Conservation (phyloP, 1,140 invertebrate genomes). For the Diploscapter pachys region DNA sequence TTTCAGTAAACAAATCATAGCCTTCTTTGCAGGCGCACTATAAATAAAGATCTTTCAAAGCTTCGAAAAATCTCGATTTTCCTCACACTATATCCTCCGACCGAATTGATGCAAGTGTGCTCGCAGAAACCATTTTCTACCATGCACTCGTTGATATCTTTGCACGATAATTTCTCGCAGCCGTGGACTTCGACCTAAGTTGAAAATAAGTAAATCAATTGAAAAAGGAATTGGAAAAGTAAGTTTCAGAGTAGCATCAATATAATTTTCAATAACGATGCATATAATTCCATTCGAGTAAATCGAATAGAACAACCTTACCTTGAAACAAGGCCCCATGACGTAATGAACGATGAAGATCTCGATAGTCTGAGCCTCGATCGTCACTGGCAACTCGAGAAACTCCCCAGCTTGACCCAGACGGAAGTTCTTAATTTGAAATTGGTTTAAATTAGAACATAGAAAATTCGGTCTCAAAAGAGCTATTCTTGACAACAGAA, state of each 20-base stretch:
- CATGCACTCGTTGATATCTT: conserved; percentile 79
- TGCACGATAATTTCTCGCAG: conserved; percentile 26
- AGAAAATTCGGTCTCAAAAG: no score
- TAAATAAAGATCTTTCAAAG: not conserved
- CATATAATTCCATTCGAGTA: no score
- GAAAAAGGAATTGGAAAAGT: no score
- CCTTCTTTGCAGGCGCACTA: conserved; percentile 66
- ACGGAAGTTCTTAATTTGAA: no score
- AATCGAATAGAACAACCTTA: conserved; percentile 17
- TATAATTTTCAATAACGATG: no score
- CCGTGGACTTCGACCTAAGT: conserved; percentile 16
- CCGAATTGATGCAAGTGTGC: conserved; percentile 63
- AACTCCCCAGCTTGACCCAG: conserved; percentile 68
- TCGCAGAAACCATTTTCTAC: conserved; percentile 86
- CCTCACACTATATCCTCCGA: conserved; percentile 70
- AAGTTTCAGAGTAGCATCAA: conserved; percentile 3
- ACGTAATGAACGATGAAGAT: conserved; percentile 90
- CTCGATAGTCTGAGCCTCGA: conserved; percentile 80
- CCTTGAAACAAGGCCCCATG: conserved; percentile 74
- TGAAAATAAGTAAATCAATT: conserved; percentile 5
- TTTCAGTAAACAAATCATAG: conserved; percentile 80
- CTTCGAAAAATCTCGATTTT: not conserved
- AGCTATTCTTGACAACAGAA: no score
- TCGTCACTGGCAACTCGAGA: conserved; percentile 80
- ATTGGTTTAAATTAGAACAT: no score